Conservation (phyloP, 2,888 invertebrate species). For the Muschampia plurimacula region DNA sequence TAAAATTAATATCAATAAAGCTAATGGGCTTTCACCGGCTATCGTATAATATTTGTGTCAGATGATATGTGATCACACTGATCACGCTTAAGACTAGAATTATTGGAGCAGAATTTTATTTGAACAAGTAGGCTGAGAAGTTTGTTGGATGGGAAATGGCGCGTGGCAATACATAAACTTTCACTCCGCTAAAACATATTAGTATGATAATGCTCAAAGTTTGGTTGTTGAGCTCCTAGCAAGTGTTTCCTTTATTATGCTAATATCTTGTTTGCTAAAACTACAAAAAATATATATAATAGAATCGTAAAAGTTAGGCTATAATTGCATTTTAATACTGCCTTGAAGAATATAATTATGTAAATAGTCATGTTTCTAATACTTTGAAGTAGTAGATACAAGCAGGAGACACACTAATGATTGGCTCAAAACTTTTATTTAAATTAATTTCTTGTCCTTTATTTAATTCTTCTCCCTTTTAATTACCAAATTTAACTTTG, state of each 20-base stretch:
- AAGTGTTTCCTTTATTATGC: slow-evolving; percentile 18
- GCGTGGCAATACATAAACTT: slow-evolving; percentile 68
- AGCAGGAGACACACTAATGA: too few species aligned
- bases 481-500: neutral
- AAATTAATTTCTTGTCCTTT: too few species aligned
- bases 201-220: slow-evolving; percentile 30
- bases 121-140: slow-evolving; percentile 78
- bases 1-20: slow-evolving; percentile 16
- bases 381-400: too few species aligned
- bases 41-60: slow-evolving; percentile 69
- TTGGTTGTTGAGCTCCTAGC: slow-evolving; percentile 12
- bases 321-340: neutral
- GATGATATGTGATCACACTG: slow-evolving; percentile 79
- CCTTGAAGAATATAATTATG: too few species aligned
- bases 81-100: slow-evolving; percentile 69
- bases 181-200: slow-evolving; percentile 55
- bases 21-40: slow-evolving; percentile 62
- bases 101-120: slow-evolving; percentile 77
- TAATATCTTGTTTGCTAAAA: slow-evolving; percentile 23
- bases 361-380: too few species aligned
- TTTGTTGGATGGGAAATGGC: slow-evolving; percentile 68
- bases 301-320: neutral
- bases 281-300: slow-evolving; percentile 1
- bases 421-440: too few species aligned
- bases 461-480: too few species aligned